Percentiles rank a stretch among this genome's conserved stretches.
phyloP scores from a whole-genome alignment of 2,797 vertebrate species.

The Schizothorax lantsangensis region DNA sequence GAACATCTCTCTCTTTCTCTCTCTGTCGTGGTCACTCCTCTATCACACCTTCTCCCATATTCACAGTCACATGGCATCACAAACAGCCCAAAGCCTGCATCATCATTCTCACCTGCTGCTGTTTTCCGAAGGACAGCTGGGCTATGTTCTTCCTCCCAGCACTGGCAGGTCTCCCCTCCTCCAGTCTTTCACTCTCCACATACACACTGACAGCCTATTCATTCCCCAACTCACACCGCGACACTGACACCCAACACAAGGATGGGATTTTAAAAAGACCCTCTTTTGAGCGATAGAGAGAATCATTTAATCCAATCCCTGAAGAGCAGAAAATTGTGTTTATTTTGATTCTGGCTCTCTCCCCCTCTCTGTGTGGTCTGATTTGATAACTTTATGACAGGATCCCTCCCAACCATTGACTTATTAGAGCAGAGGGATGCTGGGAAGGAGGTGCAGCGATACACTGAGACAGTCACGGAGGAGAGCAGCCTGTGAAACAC shows the following conservation, averaged over 20 bases:
- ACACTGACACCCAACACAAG: slow-evolving; percentile 71
- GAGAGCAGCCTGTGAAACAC: slow-evolving; percentile 27
- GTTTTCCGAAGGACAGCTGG: slow-evolving; percentile 31
- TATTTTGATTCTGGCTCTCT: slow-evolving; percentile 46
- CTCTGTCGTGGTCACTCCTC: not conserved
- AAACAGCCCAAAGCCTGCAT: slow-evolving; percentile 23
- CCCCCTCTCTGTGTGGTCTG: slow-evolving; percentile 19
- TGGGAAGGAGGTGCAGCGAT: slow-evolving; percentile 34
- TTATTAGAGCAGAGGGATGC: slow-evolving; percentile 49
- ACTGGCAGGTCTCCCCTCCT: slow-evolving; percentile 41
- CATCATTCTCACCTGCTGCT: slow-evolving; percentile 40
- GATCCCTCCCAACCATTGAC: slow-evolving; percentile 47
- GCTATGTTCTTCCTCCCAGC: slow-evolving; percentile 51
- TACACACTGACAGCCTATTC: slow-evolving; percentile 67
- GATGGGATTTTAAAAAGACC: slow-evolving; percentile 68
- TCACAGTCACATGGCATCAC: slow-evolving; percentile 23
- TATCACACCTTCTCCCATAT: not conserved
- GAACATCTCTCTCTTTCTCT: not conserved
- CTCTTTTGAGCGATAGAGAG: slow-evolving; percentile 61
- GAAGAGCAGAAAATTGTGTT: slow-evolving; percentile 58
- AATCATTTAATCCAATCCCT: slow-evolving; percentile 61
- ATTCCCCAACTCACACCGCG: slow-evolving; percentile 68
- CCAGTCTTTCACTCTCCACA: slow-evolving; percentile 38
- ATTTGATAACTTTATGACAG: slow-evolving; percentile 54
- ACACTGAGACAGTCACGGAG: slow-evolving; percentile 41